Conservation (phyloP, 2,888 invertebrate species). For the Drosophila neutralis region DNA sequence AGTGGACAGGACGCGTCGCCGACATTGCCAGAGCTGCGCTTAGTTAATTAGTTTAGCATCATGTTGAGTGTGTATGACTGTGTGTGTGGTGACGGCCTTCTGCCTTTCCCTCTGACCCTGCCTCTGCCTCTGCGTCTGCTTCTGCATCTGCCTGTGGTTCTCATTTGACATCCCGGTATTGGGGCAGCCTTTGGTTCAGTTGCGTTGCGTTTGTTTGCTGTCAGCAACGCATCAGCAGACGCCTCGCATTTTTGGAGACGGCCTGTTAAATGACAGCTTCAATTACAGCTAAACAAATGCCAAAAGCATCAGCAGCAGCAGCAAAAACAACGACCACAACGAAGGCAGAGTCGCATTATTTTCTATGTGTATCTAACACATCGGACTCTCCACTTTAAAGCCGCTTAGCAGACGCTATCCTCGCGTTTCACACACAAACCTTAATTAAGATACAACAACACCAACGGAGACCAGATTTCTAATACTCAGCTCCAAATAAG, state of each 20-base stretch:
- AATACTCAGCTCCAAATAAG: slow-evolving; percentile 3
- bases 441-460: slow-evolving; percentile 52
- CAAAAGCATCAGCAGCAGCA: slow-evolving; percentile 25
- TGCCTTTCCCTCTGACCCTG: background rate
- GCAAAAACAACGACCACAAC: slow-evolving; percentile 4
- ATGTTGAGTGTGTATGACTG: slow-evolving; percentile 38
- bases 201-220: slow-evolving; percentile 67
- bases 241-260: slow-evolving; percentile 46
- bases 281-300: slow-evolving; percentile 66
- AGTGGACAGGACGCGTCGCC: slow-evolving; percentile 43
- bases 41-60: slow-evolving; percentile 78
- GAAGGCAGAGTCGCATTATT: slow-evolving; percentile 30
- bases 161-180: slow-evolving; percentile 60
- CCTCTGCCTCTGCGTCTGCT: slow-evolving; percentile 10
- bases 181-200: slow-evolving; percentile 13
- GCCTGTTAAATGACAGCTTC: slow-evolving; percentile 53
- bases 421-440: slow-evolving; percentile 36
- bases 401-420: slow-evolving; percentile 51
- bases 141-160: slow-evolving; percentile 29
- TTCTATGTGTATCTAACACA: slow-evolving; percentile 25
- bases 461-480: slow-evolving; percentile 11
- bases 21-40: slow-evolving; percentile 64
- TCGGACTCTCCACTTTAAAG: slow-evolving; percentile 55
- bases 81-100: slow-evolving; percentile 2
- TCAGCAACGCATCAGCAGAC: slow-evolving; percentile 62